Base-by-base conservation (phyloP, 1,140 invertebrate genomes). In the Bombus superbus region DNA sequence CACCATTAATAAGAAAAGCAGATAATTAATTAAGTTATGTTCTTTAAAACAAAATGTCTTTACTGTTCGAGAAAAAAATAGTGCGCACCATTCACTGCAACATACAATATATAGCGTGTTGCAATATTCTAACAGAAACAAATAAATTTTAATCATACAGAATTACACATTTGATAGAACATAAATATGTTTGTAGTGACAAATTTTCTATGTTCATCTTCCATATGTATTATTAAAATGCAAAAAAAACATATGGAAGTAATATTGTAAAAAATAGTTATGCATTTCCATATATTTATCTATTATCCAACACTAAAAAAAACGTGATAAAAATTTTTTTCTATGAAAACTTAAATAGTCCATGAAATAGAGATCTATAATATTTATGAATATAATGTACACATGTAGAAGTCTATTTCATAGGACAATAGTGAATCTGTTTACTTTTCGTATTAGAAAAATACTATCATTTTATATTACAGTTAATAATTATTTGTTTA, bases 401-500 rank as follows among this genome's bases (percentile, higher is more conserved):
- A 57, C 79, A 40, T 69, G 47, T 81, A 81, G 79, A 81, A 47
- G 68, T 81, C 64, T 81, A 86, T 86, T 86, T 87, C 57, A 76
- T 87, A 81, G 25, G 44, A 62, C 80, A n/a, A 42, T 88, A 86
- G 74, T 40, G 40, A 77, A 74, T 22, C 13, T 78, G 62, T 86
- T 87, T 62, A 81, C 75, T 87, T 86, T 86, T 76, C 25, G 47
- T 47, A 25, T 81, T 86, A 69, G 64, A 40, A 81, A 68, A 81
- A 66, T 42, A 40, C 38, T 72, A 77, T 72, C 18, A 22, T 74
- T 86, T 81, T 81, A 59, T 87, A 87, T 73, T 87, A n/a, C 53
- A 74, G 83, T 83, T 83, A 73, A 83, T 77, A 81, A 83, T 71
- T 72, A 83, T 68, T 74, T 28, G 75, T 88, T 87, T 87, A 87